Evolutionary conservation across 2,888 invertebrate genomes (phyloP).

Genomic region (Allolobophora icterica): DNA sequence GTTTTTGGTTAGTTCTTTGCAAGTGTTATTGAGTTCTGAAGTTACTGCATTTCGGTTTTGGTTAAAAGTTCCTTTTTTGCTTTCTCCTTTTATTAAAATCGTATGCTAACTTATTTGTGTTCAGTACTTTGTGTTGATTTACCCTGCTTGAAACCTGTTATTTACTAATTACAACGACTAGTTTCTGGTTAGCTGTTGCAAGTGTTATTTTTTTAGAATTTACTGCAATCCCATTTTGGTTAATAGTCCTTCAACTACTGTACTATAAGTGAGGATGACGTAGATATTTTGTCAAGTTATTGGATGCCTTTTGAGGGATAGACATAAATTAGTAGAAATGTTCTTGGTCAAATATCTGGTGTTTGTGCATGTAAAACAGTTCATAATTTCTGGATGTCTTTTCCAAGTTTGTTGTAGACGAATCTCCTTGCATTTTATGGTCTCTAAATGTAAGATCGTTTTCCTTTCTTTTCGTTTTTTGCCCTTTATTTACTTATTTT

Average conservation of each 20-base stretch:
- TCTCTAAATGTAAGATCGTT: neutral
- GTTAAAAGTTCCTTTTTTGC: neutral
- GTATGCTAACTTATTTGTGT: no score
- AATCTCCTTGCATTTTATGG: neutral
- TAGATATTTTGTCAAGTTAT: no score
- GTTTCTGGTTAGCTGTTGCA: neutral
- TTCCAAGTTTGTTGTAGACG: no score
- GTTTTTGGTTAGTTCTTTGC: neutral
- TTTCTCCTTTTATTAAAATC: no score
- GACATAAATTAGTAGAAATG: neutral
- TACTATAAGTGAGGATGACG: no score
- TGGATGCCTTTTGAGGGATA: neutral
- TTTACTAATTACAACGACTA: neutral
- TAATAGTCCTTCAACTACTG: no score
- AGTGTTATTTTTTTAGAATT: no score
- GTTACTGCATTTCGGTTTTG: neutral
- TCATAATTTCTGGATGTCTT: no score
- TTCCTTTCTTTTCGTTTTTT: neutral
- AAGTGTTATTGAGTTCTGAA: neutral
- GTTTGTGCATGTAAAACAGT: neutral
- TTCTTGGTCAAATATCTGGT: neutral
- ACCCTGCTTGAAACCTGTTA: no score
- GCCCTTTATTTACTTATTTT: neutral
- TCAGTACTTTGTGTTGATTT: no score
- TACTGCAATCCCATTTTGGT: no score